phyloP scores from a whole-genome alignment of 1,140 invertebrate species.

The Heterodera schachtii region DNA sequence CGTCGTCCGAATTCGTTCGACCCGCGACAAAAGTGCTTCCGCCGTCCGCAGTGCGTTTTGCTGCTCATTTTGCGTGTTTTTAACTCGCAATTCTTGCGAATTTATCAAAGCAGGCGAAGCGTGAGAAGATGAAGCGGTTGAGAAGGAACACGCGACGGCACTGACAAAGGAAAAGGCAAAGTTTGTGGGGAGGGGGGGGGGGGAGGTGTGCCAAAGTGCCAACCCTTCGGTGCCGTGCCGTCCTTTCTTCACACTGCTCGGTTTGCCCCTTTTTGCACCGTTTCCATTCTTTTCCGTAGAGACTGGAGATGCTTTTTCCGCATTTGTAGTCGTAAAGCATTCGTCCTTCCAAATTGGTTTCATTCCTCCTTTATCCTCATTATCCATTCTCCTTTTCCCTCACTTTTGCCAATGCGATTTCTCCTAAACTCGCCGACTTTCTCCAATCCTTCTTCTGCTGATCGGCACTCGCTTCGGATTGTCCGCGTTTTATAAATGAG shows the following conservation, averaged over 20 bases:
- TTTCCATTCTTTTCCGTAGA: conserved; percentile 7
- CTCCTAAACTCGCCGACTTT: conserved; percentile 26
- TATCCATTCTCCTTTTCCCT: not conserved
- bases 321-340: not conserved
- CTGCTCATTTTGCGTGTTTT: not conserved
- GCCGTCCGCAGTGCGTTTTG: conserved; percentile 19
- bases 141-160: not conserved
- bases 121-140: conserved; percentile 6
- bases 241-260: conserved; percentile 37
- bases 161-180: not conserved
- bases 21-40: conserved; percentile 23
- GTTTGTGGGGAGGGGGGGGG: not conserved
- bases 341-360: conserved; percentile 14
- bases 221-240: conserved; percentile 14
- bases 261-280: conserved; percentile 28
- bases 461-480: conserved; percentile 7
- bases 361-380: too few relatives aligned
- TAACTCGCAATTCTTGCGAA: not conserved
- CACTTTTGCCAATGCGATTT: conserved; percentile 19
- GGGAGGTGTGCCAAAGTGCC: not conserved
- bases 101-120: not conserved
- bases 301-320: not conserved
- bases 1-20: conserved; percentile 30
- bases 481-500: conserved; percentile 17
- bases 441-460: conserved; percentile 24